Evolutionary conservation across 2,888 invertebrate genomes (phyloP), one percentile per base, ranked within the genome.

Genomic region (Tetragonisca angustula): DNA sequence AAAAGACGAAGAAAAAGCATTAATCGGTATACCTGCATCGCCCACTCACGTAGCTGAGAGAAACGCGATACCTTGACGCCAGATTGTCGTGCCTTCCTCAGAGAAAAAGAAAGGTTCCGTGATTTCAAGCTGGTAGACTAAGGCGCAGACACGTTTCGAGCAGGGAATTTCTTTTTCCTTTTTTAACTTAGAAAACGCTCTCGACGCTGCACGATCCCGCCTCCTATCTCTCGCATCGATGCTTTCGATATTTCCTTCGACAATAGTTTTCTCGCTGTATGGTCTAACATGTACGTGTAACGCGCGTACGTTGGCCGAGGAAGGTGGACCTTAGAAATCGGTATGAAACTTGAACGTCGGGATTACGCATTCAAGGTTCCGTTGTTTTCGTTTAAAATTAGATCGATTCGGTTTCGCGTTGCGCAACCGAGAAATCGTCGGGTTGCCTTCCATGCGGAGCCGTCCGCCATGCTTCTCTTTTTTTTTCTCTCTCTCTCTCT

Each of bases 21-120:
- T 79, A 88, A 84, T 88, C 81, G 88, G 62, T 78, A 80, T 88
- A 88, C 80, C 88, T 87, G 89, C 83, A 80, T 87, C 83, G 83
- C 70, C 79, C 83, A 88, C 81, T 81, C 81, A 21, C 49, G 19
- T n/a, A 13, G 64, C n/a, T 43, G 21, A 52, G 72, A 70, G 83
- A 84, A 88, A 86, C 79, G 83, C 81, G 89, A 89, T 87, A 87
- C 83, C 79, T 70, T 59, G 79, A 79, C 85, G 85, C 85, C 81
- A 59, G 79, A 73, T 80, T 80, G 80, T 84, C 85, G 50, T 77
- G 49, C 65, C 77, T 72, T 81, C 65, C 75, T 72, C 73, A 65
- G 24, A 73, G 77, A 27, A 76, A 64, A 80, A n/a, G n/a, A n/a
- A 79, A 81, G 79, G 62, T 72, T 70, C 64, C 79, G 69, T 83